Evolutionary conservation across 1,140 invertebrate species (phyloP).

Genomic region (Papilio polytes): DNA sequence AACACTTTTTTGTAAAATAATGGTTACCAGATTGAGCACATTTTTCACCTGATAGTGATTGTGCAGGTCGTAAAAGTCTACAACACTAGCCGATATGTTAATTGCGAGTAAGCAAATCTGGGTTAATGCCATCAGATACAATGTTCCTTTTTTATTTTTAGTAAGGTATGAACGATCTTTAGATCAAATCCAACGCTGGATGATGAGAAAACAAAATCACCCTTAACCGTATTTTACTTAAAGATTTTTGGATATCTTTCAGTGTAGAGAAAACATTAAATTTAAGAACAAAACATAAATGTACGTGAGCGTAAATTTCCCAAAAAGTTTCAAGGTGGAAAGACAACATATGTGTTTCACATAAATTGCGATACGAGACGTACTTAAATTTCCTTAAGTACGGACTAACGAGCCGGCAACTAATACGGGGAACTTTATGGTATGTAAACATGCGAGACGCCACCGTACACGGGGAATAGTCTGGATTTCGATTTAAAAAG

Average conservation of each 20-base stretch:
- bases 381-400: slow-evolving; percentile 11
- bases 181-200: no score
- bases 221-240: neutral
- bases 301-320: neutral
- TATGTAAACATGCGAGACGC: slow-evolving; percentile 35
- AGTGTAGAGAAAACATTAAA: neutral
- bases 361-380: neutral
- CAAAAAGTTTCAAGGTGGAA: slow-evolving; percentile 9
- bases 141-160: neutral
- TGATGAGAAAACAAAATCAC: neutral
- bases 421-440: slow-evolving; percentile 34
- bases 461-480: neutral
- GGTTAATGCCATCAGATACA: neutral
- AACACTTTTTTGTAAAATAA: neutral
- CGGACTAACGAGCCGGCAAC: slow-evolving; percentile 18
- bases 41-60: slow-evolving; percentile 12
- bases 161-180: neutral
- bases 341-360: slow-evolving; percentile 25
- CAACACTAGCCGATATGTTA: slow-evolving; percentile 7
- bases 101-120: neutral
- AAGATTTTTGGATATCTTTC: neutral
- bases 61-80: neutral
- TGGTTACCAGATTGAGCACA: neutral
- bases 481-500: neutral
- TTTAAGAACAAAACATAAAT: slow-evolving; percentile 13